Percentiles rank a stretch among this genome's conserved stretches.
Conservation (phyloP, 2,888 invertebrate genomes). For the Cantharis rustica region DNA sequence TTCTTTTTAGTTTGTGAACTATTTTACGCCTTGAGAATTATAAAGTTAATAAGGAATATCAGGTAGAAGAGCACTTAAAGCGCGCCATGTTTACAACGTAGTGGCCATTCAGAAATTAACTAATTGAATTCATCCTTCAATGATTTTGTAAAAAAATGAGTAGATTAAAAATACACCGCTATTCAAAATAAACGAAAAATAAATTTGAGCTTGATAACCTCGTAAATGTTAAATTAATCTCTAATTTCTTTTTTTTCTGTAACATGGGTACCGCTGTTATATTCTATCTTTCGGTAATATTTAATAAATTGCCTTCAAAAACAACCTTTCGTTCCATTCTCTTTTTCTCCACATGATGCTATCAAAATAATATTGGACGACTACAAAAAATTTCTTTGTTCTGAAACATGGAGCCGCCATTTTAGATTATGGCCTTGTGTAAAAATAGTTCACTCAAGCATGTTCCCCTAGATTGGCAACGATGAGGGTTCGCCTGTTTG, state of each 20-base stretch:
- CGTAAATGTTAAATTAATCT: constrained; percentile 14
- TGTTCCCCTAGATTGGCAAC: constrained; percentile 54
- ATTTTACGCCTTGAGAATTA: not conserved
- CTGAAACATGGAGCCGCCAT: constrained; percentile 50
- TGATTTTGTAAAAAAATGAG: not conserved
- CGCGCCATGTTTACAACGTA: not conserved
- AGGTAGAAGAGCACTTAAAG: not conserved
- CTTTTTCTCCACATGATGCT: constrained; percentile 34
- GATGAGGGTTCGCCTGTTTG: constrained; percentile 47
- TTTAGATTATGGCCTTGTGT: constrained; percentile 53
- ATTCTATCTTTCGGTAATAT: constrained; percentile 27
- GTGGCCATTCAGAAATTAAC: not conserved
- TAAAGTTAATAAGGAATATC: not conserved
- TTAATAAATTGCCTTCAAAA: constrained; percentile 37
- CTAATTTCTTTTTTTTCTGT: not conserved
- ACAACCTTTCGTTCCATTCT: constrained; percentile 35
- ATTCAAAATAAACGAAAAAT: not conserved
- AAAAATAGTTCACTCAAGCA: constrained; percentile 56
- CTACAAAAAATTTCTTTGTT: constrained; percentile 49
- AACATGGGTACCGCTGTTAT: constrained; percentile 8
- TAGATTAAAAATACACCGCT: not conserved
- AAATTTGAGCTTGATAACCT: constrained; percentile 3
- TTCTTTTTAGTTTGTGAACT: not conserved
- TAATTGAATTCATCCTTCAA: not conserved
- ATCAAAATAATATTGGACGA: constrained; percentile 37